Evolutionary conservation across 2,888 invertebrate genomes (phyloP).

Genomic region (Labia minor): DNA sequence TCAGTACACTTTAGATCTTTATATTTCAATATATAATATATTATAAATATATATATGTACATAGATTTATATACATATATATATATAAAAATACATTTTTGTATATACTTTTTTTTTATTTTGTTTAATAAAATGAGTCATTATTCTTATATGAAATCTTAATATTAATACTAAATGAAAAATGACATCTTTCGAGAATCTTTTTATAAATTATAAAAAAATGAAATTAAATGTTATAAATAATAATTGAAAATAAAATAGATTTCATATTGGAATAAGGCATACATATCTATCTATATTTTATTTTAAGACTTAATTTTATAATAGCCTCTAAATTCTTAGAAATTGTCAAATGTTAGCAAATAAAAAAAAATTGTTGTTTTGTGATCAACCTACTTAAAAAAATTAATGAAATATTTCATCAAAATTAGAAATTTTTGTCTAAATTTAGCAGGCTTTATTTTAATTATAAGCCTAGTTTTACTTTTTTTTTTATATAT

Average conservation of each 20-base stretch:
- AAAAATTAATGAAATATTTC: background rate
- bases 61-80: background rate
- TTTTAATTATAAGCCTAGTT: background rate
- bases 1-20: background rate
- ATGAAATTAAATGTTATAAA: background rate
- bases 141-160: background rate
- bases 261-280: background rate
- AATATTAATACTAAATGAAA: background rate
- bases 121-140: background rate
- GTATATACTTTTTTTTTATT: too few species aligned
- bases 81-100: background rate
- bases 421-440: background rate
- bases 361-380: background rate
- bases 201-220: background rate
- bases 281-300: background rate
- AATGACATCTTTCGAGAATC: background rate
- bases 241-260: background rate
- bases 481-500: background rate
- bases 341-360: background rate
- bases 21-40: background rate
- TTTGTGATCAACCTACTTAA: background rate
- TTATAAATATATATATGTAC: background rate
- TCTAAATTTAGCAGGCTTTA: background rate
- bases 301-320: slow-evolving; percentile 1
- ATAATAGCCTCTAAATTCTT: background rate